Conservation (phyloP, 2,888 invertebrate species). For the Tryphoninae sp. region DNA sequence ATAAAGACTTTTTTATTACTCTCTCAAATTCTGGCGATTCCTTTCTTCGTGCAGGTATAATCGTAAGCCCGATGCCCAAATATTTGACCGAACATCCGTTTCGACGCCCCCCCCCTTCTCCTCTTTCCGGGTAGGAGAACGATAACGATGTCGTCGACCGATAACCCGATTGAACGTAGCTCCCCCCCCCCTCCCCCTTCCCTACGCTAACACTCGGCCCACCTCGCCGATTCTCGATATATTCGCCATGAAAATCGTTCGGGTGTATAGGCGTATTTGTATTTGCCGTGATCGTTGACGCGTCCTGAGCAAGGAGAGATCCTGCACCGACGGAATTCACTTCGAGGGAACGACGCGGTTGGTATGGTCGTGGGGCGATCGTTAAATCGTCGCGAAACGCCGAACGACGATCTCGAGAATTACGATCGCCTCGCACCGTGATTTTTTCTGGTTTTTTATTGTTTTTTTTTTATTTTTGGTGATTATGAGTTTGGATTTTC, state of each 20-base stretch:
- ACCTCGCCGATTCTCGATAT: slow-evolving; percentile 21
- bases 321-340: slow-evolving; percentile 23
- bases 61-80: slow-evolving; percentile 25
- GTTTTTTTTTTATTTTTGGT: no score
- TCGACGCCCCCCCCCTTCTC: background rate
- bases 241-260: slow-evolving; percentile 40
- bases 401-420: slow-evolving; percentile 55
- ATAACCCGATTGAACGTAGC: slow-evolving; percentile 19
- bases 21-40: slow-evolving; percentile 24
- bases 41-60: background rate
- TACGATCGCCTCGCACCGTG: slow-evolving; percentile 59
- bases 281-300: slow-evolving; percentile 17
- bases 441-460: background rate
- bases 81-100: slow-evolving; percentile 36
- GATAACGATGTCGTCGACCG: slow-evolving; percentile 54
- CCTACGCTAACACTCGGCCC: no score
- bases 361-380: slow-evolving; percentile 37
- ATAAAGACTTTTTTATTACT: slow-evolving; percentile 47
- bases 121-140: background rate
- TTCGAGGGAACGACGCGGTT: slow-evolving; percentile 38
- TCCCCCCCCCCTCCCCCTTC: background rate
- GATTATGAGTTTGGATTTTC: background rate
- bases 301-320: background rate
- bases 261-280: background rate
- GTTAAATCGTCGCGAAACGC: slow-evolving; percentile 55